phyloP scores from a whole-genome alignment of 2,113 vertebrate genomes.

The Gopherus flavomarginatus region DNA sequence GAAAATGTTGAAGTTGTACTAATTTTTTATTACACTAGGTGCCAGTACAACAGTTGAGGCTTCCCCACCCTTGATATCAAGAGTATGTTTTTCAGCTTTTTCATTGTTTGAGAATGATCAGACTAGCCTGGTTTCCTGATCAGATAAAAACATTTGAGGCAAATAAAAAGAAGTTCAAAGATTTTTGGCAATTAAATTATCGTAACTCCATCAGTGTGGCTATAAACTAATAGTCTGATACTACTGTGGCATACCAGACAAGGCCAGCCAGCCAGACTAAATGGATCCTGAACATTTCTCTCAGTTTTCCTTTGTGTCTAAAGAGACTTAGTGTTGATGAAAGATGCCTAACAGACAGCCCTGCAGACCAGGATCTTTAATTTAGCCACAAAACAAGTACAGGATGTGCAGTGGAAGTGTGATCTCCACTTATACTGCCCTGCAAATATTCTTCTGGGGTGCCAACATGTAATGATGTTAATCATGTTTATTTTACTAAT shows the following conservation, averaged over 20 bases:
- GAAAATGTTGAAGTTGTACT: background rate
- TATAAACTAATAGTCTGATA: background rate
- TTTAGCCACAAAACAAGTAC: background rate
- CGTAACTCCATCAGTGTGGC: background rate
- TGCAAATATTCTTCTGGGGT: rapidly evolving
- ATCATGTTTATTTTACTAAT: background rate
- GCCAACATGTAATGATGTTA: rapidly evolving
- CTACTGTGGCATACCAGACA: too few species aligned
- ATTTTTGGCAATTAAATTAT: background rate
- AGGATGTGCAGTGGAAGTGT: rapidly evolving
- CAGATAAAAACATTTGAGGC: background rate
- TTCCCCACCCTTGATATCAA: background rate
- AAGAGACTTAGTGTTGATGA: background rate
- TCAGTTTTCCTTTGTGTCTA: background rate
- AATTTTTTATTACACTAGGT: background rate
- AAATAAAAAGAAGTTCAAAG: background rate
- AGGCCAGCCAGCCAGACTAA: too few species aligned
- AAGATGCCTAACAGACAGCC: background rate
- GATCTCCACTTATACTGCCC: background rate
- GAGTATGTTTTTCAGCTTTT: too few species aligned
- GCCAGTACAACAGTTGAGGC: background rate
- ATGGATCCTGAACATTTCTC: too few species aligned
- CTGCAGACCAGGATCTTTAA: background rate
- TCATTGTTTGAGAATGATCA: background rate
- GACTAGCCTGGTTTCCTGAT: background rate